phyloP scores from a whole-genome alignment of 1,140 invertebrate genomes.

The Lordiphosa clarofinis region DNA sequence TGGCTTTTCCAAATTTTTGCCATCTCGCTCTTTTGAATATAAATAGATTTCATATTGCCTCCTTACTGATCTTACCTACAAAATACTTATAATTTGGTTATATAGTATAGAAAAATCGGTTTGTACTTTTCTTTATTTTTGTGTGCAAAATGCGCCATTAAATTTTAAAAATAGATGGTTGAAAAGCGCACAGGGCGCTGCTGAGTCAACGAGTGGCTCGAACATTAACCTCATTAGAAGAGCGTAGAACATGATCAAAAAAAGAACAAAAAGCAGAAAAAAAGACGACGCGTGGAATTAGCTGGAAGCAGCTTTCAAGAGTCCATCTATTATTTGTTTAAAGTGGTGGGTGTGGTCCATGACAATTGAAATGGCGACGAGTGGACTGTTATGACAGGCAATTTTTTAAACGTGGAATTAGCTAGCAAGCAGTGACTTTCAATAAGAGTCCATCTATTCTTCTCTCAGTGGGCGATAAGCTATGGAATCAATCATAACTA shows the following conservation, averaged over 20 bases:
- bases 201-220: constrained; percentile 66
- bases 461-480: too few relatives aligned
- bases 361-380: constrained; percentile 1
- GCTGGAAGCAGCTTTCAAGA: constrained; percentile 23
- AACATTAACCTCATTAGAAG: constrained; percentile 75
- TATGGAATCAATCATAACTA: too few relatives aligned
- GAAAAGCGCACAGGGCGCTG: constrained; percentile 62
- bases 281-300: constrained; percentile 7
- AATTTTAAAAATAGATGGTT: constrained; percentile 64
- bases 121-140: constrained; percentile 67
- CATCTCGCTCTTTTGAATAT: constrained; percentile 27
- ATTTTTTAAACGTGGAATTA: too few relatives aligned
- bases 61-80: constrained; percentile 24
- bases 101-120: constrained; percentile 39
- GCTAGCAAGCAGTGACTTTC: too few relatives aligned
- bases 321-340: constrained; percentile 9
- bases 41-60: constrained; percentile 35
- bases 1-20: constrained; percentile 5
- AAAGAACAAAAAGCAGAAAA: constrained; percentile 9
- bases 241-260: constrained; percentile 49
- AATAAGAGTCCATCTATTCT: too few relatives aligned
- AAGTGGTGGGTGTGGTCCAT: constrained; percentile 12
- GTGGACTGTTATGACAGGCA: neutral
- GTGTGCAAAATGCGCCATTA: constrained; percentile 76
- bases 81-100: constrained; percentile 12